These are phyloP conservation scores for Scylla paramamosain DNA, from an alignment of 1,140 invertebrate genomes.

Conservation along the genomic window DNA sequence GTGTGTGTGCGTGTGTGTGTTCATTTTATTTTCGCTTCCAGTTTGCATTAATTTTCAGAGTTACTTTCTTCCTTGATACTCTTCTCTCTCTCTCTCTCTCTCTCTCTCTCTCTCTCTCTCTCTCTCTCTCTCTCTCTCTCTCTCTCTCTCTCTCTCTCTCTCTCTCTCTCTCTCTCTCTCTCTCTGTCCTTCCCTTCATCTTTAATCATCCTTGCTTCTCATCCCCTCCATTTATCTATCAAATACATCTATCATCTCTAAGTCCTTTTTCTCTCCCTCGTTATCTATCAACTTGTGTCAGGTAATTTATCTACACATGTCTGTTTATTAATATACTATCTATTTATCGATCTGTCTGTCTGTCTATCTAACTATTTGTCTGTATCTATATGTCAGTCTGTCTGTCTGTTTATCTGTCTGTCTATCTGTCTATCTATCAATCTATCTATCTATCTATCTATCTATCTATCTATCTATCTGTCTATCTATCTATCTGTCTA, in stretches of 20 bases:
- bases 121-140: too few relatives aligned
- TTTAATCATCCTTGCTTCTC: too few relatives aligned
- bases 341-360: neutral
- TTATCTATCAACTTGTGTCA: too few relatives aligned
- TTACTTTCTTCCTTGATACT: neutral
- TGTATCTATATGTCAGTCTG: neutral
- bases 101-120: too few relatives aligned
- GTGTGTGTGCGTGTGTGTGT: conserved; percentile 18
- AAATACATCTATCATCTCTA: too few relatives aligned
- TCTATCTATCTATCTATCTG: neutral
- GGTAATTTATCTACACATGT: neutral
- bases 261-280: too few relatives aligned
- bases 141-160: too few relatives aligned
- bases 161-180: too few relatives aligned
- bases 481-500: too few relatives aligned
- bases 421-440: neutral
- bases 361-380: neutral
- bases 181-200: too few relatives aligned
- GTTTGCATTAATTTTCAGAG: neutral
- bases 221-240: too few relatives aligned
- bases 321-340: neutral
- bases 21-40: neutral
- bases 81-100: neutral
- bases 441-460: neutral
- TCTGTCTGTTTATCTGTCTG: neutral